These are phyloP conservation scores for Nymphicus hollandicus DNA, from an alignment of 2,113 vertebrate species.

Conservation along the genomic window DNA sequence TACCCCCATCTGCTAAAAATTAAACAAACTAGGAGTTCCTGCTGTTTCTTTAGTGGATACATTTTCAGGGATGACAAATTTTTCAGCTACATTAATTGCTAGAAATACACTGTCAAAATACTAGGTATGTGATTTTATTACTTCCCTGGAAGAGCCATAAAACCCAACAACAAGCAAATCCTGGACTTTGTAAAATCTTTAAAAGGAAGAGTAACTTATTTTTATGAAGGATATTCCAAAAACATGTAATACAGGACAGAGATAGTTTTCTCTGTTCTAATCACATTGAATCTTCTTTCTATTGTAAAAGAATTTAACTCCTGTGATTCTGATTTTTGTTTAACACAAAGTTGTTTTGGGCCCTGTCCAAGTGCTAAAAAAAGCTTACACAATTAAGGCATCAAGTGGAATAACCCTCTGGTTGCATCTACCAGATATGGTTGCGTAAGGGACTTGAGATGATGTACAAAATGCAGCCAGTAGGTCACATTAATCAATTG, in stretches of 20 bases:
- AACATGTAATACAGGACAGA: not conserved
- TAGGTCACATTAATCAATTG: not conserved
- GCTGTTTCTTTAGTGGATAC: not conserved
- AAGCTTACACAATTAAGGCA: not conserved
- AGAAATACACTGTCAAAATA: not conserved
- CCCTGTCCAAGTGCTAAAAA: accelerated
- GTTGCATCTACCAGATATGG: not conserved
- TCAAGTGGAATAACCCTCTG: not conserved
- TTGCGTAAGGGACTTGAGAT: not conserved
- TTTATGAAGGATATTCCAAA: not conserved
- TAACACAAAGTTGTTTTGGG: not conserved
- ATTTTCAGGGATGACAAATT: not conserved
- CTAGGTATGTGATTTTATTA: not conserved
- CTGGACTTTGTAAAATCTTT: not conserved
- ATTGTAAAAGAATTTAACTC: not conserved
- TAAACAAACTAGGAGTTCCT: not conserved
- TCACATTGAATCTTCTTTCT: not conserved
- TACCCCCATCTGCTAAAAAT: not conserved
- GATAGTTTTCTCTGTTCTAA: not conserved
- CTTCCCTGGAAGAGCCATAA: not conserved
- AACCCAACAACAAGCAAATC: not conserved
- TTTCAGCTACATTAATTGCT: not conserved
- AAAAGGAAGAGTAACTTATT: not conserved
- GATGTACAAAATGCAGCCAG: not conserved
- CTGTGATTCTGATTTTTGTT: not conserved